Conservation (phyloP, 1,140 invertebrate genomes). For the Berghia stephanieae region DNA sequence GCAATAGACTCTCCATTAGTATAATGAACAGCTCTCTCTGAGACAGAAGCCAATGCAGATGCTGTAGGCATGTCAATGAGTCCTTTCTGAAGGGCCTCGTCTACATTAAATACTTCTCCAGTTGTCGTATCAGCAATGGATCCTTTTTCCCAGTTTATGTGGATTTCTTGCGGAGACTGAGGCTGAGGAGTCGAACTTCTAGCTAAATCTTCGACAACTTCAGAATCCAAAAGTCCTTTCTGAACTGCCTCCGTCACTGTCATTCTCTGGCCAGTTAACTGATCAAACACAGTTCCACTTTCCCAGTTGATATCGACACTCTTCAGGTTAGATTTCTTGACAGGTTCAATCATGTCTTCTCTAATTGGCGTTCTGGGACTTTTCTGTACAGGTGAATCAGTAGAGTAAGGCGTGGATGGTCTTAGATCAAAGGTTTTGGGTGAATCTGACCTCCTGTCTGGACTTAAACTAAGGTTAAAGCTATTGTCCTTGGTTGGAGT, state of each 20-base stretch:
- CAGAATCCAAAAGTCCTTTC: slow-evolving; percentile 83
- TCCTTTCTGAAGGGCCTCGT: slow-evolving; percentile 80
- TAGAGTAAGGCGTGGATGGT: too few relatives aligned
- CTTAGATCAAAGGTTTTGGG: too few relatives aligned
- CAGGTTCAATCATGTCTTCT: neutral
- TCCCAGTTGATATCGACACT: slow-evolving; percentile 58
- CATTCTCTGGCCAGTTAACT: slow-evolving; percentile 76
- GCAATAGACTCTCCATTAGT: neutral
- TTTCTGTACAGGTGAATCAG: neutral
- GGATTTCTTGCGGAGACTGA: slow-evolving; percentile 49
- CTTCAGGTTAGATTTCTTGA: slow-evolving; percentile 24
- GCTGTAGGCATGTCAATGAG: slow-evolving; percentile 72
- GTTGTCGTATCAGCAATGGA: slow-evolving; percentile 76
- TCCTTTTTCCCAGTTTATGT: slow-evolving; percentile 59
- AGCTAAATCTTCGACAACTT: slow-evolving; percentile 76
- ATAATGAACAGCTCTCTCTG: slow-evolving; percentile 30
- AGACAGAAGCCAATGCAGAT: slow-evolving; percentile 46
- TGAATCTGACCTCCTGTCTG: neutral
- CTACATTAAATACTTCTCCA: slow-evolving; percentile 78
- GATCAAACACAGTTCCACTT: slow-evolving; percentile 75
- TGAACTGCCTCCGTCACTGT: slow-evolving; percentile 85
- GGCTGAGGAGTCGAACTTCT: slow-evolving; percentile 73
- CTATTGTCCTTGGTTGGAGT: too few relatives aligned
- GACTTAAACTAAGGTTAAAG: too few relatives aligned
- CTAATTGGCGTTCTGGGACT: neutral